These are phyloP conservation scores for Acanthosepion lycidas DNA, from an alignment of 2,888 invertebrate species.

Conservation along the genomic window DNA sequence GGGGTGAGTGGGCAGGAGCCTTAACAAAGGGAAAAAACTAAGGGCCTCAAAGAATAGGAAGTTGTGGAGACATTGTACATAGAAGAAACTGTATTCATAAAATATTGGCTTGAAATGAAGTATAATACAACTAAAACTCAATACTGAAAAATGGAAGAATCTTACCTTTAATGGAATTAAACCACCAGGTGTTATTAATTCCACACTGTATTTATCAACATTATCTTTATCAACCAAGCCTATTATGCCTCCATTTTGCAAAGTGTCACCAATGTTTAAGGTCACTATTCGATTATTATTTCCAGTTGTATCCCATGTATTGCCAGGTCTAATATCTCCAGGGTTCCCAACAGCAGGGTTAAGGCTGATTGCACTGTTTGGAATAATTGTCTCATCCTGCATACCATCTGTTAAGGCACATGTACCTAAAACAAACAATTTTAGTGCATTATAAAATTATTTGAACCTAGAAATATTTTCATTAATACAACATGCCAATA, in stretches of 20 bases:
- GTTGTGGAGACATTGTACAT: no score
- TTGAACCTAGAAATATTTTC: no score
- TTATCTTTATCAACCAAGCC: neutral
- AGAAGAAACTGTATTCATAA: no score
- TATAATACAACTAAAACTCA: no score
- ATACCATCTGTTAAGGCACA: neutral
- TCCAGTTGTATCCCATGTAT: neutral
- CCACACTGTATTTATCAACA: neutral
- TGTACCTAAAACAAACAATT: neutral
- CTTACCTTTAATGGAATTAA: neutral
- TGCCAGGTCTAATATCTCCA: neutral
- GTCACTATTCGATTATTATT: neutral
- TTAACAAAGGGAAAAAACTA: no score
- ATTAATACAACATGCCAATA: no score
- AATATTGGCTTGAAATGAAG: no score
- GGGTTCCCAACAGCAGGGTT: neutral
- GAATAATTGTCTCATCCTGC: neutral
- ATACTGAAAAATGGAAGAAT: no score
- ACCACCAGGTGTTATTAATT: neutral
- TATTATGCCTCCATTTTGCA: neutral
- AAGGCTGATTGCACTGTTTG: neutral
- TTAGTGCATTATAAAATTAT: no score
- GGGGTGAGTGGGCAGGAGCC: no score
- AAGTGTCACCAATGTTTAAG: neutral
- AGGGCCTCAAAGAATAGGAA: no score